These are phyloP conservation scores for Trachelus stipa DNA, from an alignment of 2,888 invertebrate species.

Conservation along the genomic window DNA sequence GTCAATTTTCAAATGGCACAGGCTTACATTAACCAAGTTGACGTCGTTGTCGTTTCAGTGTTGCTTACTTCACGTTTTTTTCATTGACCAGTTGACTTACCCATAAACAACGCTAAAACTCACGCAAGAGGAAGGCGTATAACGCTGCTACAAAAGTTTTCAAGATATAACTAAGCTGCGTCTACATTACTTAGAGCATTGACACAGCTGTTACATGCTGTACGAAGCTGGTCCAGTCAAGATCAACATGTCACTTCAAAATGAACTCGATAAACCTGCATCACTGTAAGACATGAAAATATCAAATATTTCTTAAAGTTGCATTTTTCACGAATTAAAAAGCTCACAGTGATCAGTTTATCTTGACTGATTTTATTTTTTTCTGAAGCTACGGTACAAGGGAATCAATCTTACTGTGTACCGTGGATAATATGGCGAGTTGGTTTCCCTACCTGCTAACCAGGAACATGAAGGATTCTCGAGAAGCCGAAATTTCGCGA, in stretches of 20 bases:
- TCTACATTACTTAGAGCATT: not conserved
- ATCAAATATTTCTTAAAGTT: not conserved
- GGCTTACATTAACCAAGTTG: not conserved
- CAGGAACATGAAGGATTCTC: not conserved
- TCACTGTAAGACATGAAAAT: not conserved
- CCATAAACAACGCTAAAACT: not conserved
- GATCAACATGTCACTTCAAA: not conserved
- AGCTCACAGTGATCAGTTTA: not conserved
- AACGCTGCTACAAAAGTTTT: not conserved
- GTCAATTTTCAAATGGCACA: not conserved
- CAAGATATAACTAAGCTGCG: not conserved
- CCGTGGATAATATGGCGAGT: not conserved
- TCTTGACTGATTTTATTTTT: not conserved
- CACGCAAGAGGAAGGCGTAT: not conserved
- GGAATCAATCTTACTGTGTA: not conserved
- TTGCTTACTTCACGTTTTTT: slow-evolving; percentile 29
- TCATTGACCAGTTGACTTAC: slow-evolving; percentile 12
- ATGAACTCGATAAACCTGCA: no score
- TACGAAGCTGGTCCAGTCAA: not conserved
- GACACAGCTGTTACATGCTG: not conserved
- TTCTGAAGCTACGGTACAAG: not conserved
- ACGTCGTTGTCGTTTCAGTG: slow-evolving; percentile 26
- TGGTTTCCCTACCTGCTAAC: not conserved
- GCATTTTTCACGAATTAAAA: not conserved
- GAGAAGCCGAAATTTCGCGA: not conserved